Evolutionary conservation across 2,797 vertebrate species (phyloP).

Genomic region (Macropodus opercularis): DNA sequence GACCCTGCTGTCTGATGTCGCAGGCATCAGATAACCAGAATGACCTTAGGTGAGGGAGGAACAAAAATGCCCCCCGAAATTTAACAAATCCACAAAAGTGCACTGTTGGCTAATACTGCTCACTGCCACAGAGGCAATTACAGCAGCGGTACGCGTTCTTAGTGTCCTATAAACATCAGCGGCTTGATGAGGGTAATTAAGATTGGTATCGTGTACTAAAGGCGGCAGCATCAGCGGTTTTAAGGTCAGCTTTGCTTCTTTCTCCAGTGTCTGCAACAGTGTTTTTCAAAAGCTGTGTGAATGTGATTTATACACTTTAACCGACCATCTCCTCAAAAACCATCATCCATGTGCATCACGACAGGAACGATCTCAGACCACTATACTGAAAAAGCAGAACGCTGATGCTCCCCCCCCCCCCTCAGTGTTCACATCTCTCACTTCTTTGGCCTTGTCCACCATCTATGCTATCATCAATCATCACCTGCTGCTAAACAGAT

Average conservation of each 20-base stretch:
- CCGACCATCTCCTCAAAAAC: not conserved
- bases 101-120: not conserved
- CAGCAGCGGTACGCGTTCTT: slow-evolving; percentile 15
- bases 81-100: not conserved
- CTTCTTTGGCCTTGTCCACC: slow-evolving; percentile 31
- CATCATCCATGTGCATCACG: slow-evolving; percentile 15
- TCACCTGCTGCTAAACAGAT: slow-evolving; percentile 71
- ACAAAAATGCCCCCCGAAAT: slow-evolving; percentile 4
- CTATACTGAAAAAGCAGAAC: not conserved
- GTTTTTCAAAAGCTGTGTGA: slow-evolving; percentile 23
- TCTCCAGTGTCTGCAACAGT: slow-evolving; percentile 11
- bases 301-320: slow-evolving; percentile 14
- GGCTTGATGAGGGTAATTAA: slow-evolving; percentile 25
- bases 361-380: slow-evolving; percentile 28
- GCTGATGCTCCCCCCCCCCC: slow-evolving; percentile 5
- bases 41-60: not conserved
- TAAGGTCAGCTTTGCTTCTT: slow-evolving; percentile 18
- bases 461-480: slow-evolving; percentile 63
- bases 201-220: slow-evolving; percentile 29
- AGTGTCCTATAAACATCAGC: slow-evolving; percentile 17
- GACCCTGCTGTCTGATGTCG: slow-evolving; percentile 37
- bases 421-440: slow-evolving; percentile 3
- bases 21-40: slow-evolving; percentile 24
- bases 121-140: slow-evolving; percentile 32
- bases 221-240: slow-evolving; percentile 32